Evolutionary conservation across 2,888 invertebrate genomes (phyloP).

Genomic region (Hypomecis punctinalis): DNA sequence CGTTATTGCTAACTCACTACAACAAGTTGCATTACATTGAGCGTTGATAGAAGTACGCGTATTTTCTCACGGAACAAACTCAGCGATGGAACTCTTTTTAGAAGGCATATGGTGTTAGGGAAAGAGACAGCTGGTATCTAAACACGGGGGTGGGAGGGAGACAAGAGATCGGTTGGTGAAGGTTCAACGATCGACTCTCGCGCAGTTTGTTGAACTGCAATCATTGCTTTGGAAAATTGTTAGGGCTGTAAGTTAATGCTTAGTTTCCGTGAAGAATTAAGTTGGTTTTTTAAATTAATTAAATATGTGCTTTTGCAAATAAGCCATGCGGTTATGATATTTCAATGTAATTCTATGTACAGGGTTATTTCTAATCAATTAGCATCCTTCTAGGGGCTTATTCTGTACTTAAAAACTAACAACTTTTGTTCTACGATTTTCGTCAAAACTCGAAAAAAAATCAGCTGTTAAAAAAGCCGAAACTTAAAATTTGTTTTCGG

Average conservation of each 20-base stretch:
- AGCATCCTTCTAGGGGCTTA: too few relatives aligned
- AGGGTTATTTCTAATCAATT: too few relatives aligned
- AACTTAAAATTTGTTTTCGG: too few relatives aligned
- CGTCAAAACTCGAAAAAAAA: too few relatives aligned
- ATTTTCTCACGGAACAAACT: constrained; percentile 61
- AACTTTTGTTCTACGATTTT: too few relatives aligned
- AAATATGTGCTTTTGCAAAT: neutral
- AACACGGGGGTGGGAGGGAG: constrained; percentile 58
- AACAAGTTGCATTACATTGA: constrained; percentile 54
- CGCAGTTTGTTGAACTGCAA: constrained; percentile 84
- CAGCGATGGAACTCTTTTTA: constrained; percentile 65
- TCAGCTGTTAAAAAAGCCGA: too few relatives aligned
- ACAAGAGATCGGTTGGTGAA: constrained; percentile 70
- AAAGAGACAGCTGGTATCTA: constrained; percentile 54
- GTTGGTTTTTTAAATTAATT: neutral
- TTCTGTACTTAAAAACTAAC: too few relatives aligned
- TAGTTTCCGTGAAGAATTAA: neutral
- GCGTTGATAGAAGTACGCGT: constrained; percentile 39
- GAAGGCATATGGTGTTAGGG: constrained; percentile 64
- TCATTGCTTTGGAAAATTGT: constrained; percentile 80
- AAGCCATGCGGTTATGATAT: neutral
- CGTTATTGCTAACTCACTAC: constrained; percentile 43
- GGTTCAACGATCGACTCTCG: constrained; percentile 82
- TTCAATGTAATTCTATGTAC: too few relatives aligned
- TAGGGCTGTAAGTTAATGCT: constrained; percentile 64